A percentile compares a stretch with the other conserved stretches of the same genome.
These are phyloP conservation scores for Buceros bicornis DNA, from an alignment of 2,797 vertebrate genomes.

Conservation along the genomic window DNA sequence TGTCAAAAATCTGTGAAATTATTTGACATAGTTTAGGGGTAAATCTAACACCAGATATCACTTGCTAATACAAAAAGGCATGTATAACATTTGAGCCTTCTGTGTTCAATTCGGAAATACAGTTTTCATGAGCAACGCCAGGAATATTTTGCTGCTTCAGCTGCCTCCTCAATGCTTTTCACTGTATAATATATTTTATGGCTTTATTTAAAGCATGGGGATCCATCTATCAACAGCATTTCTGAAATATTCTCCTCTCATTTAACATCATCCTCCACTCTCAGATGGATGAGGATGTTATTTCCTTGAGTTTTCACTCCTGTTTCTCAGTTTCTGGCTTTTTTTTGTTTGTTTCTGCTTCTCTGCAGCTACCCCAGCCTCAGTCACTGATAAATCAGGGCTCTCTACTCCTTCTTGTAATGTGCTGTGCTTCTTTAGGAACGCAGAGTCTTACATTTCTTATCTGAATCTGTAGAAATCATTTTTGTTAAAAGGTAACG, in stretches of 20 bases:
- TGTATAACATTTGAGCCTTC: not conserved
- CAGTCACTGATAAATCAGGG: not conserved
- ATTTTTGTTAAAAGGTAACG: not conserved
- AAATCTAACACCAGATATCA: constrained; percentile 4
- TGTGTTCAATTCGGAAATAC: not conserved
- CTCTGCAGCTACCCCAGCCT: not conserved
- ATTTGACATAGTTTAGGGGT: not conserved
- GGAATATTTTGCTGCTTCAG: constrained; percentile 5
- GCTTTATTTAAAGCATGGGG: constrained; percentile 6
- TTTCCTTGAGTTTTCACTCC: constrained; percentile 5
- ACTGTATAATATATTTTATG: not conserved
- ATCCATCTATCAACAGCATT: constrained; percentile 14
- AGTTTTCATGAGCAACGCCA: not conserved
- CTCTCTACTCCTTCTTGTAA: not conserved
- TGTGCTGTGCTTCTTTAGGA: not conserved
- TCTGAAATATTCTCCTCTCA: constrained; percentile 35
- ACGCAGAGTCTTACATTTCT: not conserved
- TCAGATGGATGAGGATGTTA: not conserved
- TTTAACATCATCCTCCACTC: not conserved
- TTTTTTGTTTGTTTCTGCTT: not conserved
- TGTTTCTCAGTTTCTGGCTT: not conserved
- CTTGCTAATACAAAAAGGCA: not conserved
- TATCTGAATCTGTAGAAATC: not conserved
- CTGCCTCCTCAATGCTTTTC: not conserved
- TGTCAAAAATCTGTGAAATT: constrained; percentile 3